Conservation (phyloP, 2,113 vertebrate species). For the Phalacrocorax aristotelis region DNA sequence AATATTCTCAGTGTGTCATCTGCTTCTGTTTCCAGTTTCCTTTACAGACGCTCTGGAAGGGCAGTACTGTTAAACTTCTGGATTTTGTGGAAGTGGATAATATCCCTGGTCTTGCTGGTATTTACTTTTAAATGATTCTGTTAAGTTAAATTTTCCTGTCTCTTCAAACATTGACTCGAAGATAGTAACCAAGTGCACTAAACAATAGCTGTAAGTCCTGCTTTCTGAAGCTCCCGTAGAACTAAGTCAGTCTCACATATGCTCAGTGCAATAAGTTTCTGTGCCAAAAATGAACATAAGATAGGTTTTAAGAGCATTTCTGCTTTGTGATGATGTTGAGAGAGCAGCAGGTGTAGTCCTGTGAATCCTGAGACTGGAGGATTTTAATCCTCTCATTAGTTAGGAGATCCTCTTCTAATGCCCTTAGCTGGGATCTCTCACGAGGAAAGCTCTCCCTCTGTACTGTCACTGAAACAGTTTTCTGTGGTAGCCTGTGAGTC, state of each 20-base stretch:
- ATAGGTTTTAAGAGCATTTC: not conserved
- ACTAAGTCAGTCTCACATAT: not conserved
- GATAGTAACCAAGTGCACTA: accelerated
- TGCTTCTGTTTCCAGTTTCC: conserved; percentile 78
- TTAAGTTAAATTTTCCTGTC: not conserved
- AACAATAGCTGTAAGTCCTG: not conserved
- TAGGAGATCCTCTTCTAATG: not conserved
- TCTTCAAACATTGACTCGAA: not conserved
- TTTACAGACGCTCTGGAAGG: conserved; percentile 88
- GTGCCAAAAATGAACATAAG: not conserved
- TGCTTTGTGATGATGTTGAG: not conserved
- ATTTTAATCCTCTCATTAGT: not conserved
- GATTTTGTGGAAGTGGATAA: conserved; percentile 83
- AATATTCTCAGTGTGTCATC: not conserved
- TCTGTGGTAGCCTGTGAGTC: not conserved
- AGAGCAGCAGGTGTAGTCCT: not conserved
- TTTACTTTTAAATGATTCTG: not conserved
- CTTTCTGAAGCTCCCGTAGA: not conserved
- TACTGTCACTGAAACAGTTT: not conserved
- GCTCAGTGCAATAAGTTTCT: not conserved
- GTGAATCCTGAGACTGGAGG: not conserved
- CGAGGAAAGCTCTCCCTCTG: not conserved
- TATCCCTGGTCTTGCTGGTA: conserved; percentile 72
- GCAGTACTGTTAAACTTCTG: conserved; percentile 81
- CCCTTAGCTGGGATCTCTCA: not conserved